Base-by-base conservation (phyloP, 1,140 invertebrate genomes). In the Acromyrmex heyeri region DNA sequence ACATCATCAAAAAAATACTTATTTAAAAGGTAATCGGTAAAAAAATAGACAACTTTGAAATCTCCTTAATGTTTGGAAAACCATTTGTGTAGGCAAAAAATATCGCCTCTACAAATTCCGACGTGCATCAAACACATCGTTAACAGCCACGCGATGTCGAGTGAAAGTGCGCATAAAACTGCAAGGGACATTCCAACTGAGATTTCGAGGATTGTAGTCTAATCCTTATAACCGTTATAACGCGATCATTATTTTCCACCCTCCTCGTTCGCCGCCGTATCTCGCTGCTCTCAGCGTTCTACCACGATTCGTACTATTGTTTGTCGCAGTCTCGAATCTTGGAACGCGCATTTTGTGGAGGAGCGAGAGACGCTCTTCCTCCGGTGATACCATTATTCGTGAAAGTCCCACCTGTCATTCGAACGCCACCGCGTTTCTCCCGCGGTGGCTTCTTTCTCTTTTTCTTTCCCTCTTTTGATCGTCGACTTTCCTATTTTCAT, bases 351-450 rank as follows among this genome's bases (percentile, higher is more conserved):
- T 12, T 86, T 72, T 44, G n/a, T 44, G 44, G 8, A 53, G 57
- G 53, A 53, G 16, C 18, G 44, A 21, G 21, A 24, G 30, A 76
- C 67, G 76, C 53, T 34, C n/a, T 86, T 89, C 38, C 76, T 61
- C 21, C 44, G 7, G 48, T 50, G 70, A 44, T 61, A 65, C 62
- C 88, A 89, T 91, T 92, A 91, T 92, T 90, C 44, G 81, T 78
- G 77, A 89, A 90, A 92, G 81, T 85, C 91, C 78, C 86, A 67
- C 14, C 57, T 65, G 34, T 85, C 87, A 55, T 38, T 87, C 73
- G 73, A 55, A 16, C 4, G 76, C 65, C 76, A 24, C 16, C 86
- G 48, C 64, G 18, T 76, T 76, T 81, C 21, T 75, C 30, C 53
- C 44, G 21, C 75, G 16, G 3, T 2, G 16, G 3, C 2, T 16